Evolutionary conservation across 23 tunicate species (phyloP).

Genomic region (Ascidia mentula): DNA sequence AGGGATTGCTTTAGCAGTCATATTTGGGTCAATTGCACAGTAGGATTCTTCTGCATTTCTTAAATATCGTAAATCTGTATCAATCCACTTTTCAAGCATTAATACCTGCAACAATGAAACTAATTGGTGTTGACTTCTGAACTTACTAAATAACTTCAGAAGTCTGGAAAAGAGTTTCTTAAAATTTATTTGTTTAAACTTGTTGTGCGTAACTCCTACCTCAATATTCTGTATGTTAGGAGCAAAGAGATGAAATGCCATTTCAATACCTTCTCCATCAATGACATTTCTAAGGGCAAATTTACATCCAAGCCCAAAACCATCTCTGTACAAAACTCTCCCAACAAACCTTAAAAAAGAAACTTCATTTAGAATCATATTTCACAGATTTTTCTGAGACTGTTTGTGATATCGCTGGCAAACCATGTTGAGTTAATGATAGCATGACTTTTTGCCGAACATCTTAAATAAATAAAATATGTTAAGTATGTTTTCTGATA

Average conservation of each 20-base stretch:
- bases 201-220: no score
- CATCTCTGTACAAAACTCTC: conserved; percentile 71
- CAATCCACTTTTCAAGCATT: conserved; percentile 90
- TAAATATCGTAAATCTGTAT: conserved; percentile 82
- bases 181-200: no score
- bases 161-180: no score
- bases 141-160: neutral
- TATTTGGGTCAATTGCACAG: conserved; percentile 70
- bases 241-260: conserved; percentile 54
- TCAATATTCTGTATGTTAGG: conserved; percentile 67
- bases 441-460: no score
- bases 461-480: no score
- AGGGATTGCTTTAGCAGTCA: conserved; percentile 69
- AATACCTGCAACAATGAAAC: conserved; percentile 44
- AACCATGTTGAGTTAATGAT: no score
- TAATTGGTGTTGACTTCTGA: neutral
- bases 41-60: conserved; percentile 56
- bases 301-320: conserved; percentile 85
- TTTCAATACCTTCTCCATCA: conserved; percentile 82
- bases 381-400: no score
- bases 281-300: conserved; percentile 74
- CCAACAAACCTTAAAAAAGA: conserved; percentile 91
- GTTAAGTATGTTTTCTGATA: no score
- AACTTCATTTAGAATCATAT: no score
- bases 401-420: no score